phyloP scores from a whole-genome alignment of 2,797 vertebrate species.

The Macrochelys suwanniensis region DNA sequence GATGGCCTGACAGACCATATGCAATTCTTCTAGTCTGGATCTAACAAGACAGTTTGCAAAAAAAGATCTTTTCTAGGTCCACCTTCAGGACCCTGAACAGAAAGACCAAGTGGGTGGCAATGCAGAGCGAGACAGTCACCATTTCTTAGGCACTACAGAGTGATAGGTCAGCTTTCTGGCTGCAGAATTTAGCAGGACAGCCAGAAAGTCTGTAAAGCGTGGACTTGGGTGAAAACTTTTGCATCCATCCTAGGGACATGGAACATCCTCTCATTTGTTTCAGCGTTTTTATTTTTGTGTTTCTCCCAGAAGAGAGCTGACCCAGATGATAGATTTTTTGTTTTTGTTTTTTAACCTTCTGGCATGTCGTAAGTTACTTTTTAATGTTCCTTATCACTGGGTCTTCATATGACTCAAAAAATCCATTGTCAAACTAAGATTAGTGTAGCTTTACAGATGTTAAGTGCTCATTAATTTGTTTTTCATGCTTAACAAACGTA shows the following conservation, averaged over 20 bases:
- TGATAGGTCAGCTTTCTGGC: neutral
- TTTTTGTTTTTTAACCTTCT: constrained; percentile 1
- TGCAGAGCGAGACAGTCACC: neutral
- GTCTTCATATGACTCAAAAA: neutral
- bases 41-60: neutral
- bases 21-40: neutral
- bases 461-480: neutral
- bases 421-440: neutral
- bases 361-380: neutral
- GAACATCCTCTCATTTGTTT: neutral
- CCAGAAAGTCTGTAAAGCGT: neutral
- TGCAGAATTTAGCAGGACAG: neutral
- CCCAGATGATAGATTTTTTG: neutral
- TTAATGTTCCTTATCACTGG: constrained; percentile 6
- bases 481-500: neutral
- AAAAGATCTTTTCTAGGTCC: neutral
- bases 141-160: neutral
- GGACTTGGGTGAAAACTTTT: neutral
- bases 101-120: neutral
- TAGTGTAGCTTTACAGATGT: neutral
- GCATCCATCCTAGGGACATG: neutral
- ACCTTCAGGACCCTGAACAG: neutral
- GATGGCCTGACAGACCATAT: rapidly evolving
- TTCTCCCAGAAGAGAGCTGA: constrained; percentile 24
- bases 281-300: neutral